A percentile compares a stretch with the other conserved stretches of the same genome.
Conservation (phyloP, 1,140 invertebrate genomes). For the Aculops lycopersici region DNA sequence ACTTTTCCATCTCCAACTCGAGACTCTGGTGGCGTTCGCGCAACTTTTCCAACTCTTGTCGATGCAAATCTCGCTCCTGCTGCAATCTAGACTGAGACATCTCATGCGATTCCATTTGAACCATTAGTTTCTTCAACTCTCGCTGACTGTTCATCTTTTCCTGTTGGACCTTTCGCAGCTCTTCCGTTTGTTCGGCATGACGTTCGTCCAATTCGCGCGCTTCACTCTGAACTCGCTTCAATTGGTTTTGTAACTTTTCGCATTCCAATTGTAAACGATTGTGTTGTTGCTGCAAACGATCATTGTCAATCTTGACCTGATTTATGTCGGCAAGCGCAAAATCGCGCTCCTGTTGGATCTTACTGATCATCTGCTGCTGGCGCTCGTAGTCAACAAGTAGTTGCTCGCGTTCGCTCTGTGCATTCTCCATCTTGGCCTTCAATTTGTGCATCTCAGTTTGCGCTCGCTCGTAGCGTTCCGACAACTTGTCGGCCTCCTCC, state of each 20-base stretch:
- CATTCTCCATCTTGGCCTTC: conserved; percentile 68
- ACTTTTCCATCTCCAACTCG: no score
- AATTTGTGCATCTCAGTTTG: conserved; percentile 72
- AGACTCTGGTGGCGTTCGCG: no score
- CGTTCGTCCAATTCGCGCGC: no score
- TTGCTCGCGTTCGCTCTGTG: conserved; percentile 64
- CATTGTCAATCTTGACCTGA: conserved; percentile 50
- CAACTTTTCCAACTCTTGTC: no score
- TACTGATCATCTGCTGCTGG: conserved; percentile 16
- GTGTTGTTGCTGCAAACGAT: conserved; percentile 41
- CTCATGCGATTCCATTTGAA: no score
- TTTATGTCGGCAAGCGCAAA: conserved; percentile 47
- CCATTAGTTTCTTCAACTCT: no score
- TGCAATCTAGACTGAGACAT: no score
- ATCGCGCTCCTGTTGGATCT: conserved; percentile 53
- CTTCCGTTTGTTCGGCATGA: no score
- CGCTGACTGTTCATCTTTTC: no score
- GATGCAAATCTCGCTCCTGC: no score
- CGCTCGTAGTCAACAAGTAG: conserved; percentile 48
- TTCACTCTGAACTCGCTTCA: conserved; percentile 46
- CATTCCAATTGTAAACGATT: conserved; percentile 62
- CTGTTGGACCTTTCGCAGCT: no score
- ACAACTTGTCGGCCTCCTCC: conserved; percentile 41
- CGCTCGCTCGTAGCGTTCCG: conserved; percentile 67
- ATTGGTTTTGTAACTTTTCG: conserved; percentile 40